A percentile compares a stretch with the other conserved stretches of the same genome.
These are phyloP conservation scores for Polydrusus cervinus DNA, from an alignment of 2,888 invertebrate species.

Conservation along the genomic window DNA sequence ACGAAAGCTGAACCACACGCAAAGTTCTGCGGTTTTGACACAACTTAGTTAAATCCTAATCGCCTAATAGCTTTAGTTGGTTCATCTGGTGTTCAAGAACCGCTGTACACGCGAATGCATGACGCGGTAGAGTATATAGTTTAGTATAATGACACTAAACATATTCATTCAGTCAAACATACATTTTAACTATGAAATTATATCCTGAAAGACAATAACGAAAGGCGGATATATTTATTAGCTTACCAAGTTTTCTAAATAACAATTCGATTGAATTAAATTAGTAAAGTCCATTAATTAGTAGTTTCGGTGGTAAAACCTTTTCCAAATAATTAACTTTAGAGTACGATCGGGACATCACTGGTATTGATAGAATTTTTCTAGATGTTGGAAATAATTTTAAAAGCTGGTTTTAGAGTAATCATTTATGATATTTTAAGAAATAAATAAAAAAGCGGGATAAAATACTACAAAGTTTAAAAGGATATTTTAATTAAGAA, in stretches of 20 bases:
- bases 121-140: background rate
- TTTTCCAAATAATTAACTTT: too few species aligned
- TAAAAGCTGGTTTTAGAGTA: too few species aligned
- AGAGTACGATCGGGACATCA: too few species aligned
- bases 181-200: background rate
- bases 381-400: too few species aligned
- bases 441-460: too few species aligned
- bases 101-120: conserved; percentile 21
- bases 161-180: conserved; percentile 1
- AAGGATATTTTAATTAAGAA: too few species aligned
- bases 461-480: too few species aligned
- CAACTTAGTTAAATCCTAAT: conserved; percentile 33
- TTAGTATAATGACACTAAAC: conserved; percentile 1
- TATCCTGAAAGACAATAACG: background rate
- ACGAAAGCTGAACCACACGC: conserved; percentile 15
- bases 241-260: background rate
- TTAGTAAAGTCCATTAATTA: background rate
- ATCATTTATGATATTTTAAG: too few species aligned
- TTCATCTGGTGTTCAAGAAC: conserved; percentile 33
- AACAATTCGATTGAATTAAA: background rate
- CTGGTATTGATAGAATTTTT: too few species aligned
- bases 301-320: too few species aligned
- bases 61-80: conserved; percentile 34
- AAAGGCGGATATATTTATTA: background rate
- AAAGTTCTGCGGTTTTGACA: conserved; percentile 24